Evolutionary conservation across 2,888 invertebrate genomes (phyloP).

Genomic region (Xestia c-nigrum): DNA sequence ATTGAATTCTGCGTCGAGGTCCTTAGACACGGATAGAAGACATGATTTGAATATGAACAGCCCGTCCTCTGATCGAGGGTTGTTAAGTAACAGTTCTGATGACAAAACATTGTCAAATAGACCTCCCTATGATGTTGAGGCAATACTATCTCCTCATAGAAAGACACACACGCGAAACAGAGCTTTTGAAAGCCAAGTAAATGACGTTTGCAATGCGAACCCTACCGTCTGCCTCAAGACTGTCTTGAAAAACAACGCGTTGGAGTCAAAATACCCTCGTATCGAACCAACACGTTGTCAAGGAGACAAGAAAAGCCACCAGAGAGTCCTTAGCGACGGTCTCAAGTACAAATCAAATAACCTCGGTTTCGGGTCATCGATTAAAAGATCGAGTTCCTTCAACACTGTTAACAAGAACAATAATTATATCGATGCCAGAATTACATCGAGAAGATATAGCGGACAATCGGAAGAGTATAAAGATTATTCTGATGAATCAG

Average conservation of each 20-base stretch:
- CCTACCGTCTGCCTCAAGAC: slow-evolving; percentile 82
- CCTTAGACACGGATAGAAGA: slow-evolving; percentile 81
- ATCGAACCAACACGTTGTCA: slow-evolving; percentile 87
- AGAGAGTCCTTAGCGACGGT: slow-evolving; percentile 73
- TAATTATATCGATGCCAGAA: slow-evolving; percentile 81
- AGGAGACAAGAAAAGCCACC: slow-evolving; percentile 78
- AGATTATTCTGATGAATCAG: slow-evolving; percentile 85
- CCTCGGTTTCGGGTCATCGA: slow-evolving; percentile 84
- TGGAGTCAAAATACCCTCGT: slow-evolving; percentile 80
- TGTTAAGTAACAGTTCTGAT: slow-evolving; percentile 86
- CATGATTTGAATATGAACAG: slow-evolving; percentile 87
- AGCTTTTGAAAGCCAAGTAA: slow-evolving; percentile 87
- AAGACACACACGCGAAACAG: slow-evolving; percentile 90
- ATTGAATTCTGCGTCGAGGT: slow-evolving; percentile 82
- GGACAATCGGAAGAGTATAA: slow-evolving; percentile 84
- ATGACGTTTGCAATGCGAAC: slow-evolving; percentile 83
- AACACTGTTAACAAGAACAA: slow-evolving; percentile 88
- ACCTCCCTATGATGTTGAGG: slow-evolving; percentile 82
- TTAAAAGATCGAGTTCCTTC: slow-evolving; percentile 93
- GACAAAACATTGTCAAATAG: slow-evolving; percentile 86
- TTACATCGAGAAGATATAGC: slow-evolving; percentile 79
- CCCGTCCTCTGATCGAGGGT: slow-evolving; percentile 81
- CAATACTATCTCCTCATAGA: slow-evolving; percentile 84
- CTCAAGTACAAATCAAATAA: slow-evolving; percentile 73
- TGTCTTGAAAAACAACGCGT: slow-evolving; percentile 86